Evolutionary conservation across 2,888 invertebrate species (phyloP).

Genomic region (Tachina grossa): DNA sequence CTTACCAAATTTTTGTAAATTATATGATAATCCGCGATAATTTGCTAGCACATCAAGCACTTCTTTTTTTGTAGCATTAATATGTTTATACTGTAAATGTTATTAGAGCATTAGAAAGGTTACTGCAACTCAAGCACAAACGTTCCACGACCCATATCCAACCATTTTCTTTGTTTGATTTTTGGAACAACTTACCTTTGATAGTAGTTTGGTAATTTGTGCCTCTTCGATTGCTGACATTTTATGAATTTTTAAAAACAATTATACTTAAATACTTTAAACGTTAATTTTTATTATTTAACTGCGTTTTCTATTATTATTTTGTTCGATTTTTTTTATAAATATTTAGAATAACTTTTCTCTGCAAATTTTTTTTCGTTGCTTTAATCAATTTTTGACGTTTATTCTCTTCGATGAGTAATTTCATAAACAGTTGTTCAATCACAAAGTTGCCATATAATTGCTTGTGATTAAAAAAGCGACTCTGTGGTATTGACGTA

Average conservation of each 20-base stretch:
- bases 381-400: conserved; percentile 44
- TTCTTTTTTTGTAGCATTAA: conserved; percentile 87
- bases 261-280: not conserved
- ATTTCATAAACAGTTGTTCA: conserved; percentile 59
- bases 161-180: conserved; percentile 9
- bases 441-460: conserved; percentile 26
- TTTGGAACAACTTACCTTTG: conserved; percentile 82
- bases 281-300: not conserved
- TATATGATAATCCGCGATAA: conserved; percentile 87
- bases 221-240: conserved; percentile 82
- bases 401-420: conserved; percentile 62
- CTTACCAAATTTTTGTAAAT: conserved; percentile 88
- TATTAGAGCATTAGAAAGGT: conserved; percentile 14
- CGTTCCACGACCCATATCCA: not conserved
- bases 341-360: conserved; percentile 40
- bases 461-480: too few relatives aligned
- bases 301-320: conserved; percentile 1
- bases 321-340: conserved; percentile 16
- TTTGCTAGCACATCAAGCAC: conserved; percentile 86
- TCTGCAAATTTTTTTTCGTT: not conserved
- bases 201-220: conserved; percentile 84
- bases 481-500: not conserved
- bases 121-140: not conserved
- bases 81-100: conserved; percentile 86
- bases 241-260: conserved; percentile 29